A percentile compares a stretch with the other conserved stretches of the same genome.
Evolutionary conservation across 2,113 vertebrate species (phyloP).

Genomic region (Cryptotis parvus): DNA sequence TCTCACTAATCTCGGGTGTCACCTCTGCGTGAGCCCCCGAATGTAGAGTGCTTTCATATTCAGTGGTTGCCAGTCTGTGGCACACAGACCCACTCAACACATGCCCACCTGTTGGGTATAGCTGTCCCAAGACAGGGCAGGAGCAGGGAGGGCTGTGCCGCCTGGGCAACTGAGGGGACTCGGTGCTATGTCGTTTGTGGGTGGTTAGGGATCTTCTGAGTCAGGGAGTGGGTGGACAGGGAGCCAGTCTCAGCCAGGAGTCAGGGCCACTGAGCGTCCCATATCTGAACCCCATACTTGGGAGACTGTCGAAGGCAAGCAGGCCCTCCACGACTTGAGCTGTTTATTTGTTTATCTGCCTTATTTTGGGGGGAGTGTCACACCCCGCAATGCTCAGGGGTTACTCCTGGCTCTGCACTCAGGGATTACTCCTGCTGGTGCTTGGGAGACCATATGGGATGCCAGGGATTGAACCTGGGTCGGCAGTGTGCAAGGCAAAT

Average conservation of each 20-base stretch:
- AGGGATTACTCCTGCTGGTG: too few relatives aligned
- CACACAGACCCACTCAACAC: too few relatives aligned
- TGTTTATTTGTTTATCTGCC: background rate
- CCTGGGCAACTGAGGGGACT: background rate
- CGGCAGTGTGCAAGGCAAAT: too few relatives aligned
- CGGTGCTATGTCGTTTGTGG: background rate
- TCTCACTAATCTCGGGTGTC: background rate
- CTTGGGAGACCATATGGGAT: too few relatives aligned
- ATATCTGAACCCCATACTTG: background rate
- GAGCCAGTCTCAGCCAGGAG: background rate
- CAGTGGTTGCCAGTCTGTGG: background rate
- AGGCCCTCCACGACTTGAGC: background rate
- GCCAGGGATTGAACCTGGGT: too few relatives aligned
- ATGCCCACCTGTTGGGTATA: too few relatives aligned
- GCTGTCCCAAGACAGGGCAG: too few relatives aligned
- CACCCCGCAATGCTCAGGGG: too few relatives aligned
- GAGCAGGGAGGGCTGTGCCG: too few relatives aligned
- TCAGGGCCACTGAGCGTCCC: background rate
- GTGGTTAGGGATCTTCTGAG: background rate
- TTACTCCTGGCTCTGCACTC: too few relatives aligned
- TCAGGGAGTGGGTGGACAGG: background rate
- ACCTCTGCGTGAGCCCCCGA: too few relatives aligned
- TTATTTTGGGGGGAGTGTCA: too few relatives aligned
- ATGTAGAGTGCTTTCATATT: background rate
- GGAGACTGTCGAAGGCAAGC: background rate